These are phyloP conservation scores for Ceyx erithaca DNA, from an alignment of 2,797 vertebrate species.

Conservation along the genomic window DNA sequence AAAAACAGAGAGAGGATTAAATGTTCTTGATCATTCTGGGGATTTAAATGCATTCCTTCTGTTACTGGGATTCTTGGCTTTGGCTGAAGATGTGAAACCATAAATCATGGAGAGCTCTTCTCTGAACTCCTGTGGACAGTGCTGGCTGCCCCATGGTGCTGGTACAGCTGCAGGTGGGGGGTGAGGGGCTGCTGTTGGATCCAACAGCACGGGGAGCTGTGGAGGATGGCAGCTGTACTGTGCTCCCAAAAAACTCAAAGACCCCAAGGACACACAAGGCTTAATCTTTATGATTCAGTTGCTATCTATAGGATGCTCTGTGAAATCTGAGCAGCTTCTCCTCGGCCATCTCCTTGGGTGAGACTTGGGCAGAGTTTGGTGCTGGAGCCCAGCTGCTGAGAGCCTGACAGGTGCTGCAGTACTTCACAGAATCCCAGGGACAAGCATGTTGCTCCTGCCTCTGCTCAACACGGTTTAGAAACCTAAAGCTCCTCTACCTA, in stretches of 20 bases:
- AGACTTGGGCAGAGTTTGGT: neutral
- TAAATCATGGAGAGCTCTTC: neutral
- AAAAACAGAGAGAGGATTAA: neutral
- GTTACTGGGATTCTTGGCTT: neutral
- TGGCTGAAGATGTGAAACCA: neutral
- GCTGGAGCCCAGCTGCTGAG: neutral
- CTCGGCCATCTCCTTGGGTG: neutral
- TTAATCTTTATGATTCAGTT: constrained; percentile 1
- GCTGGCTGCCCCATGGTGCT: accelerated
- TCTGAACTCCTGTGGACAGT: neutral
- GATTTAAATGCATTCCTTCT: neutral
- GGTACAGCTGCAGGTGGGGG: neutral
- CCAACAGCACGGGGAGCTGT: neutral
- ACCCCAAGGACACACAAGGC: neutral
- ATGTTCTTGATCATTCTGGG: neutral
- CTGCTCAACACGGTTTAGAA: neutral
- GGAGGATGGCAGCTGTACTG: neutral
- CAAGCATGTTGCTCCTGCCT: neutral
- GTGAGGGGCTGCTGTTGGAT: accelerated
- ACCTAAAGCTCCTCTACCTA: neutral
- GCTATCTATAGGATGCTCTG: constrained; percentile 15
- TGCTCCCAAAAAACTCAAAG: neutral
- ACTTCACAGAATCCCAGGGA: neutral
- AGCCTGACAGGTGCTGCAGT: neutral
- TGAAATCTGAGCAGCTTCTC: neutral